A percentile compares a stretch with the other conserved stretches of the same genome.
Conservation (phyloP, 2,113 vertebrate genomes). For the Psittacara wagleri region DNA sequence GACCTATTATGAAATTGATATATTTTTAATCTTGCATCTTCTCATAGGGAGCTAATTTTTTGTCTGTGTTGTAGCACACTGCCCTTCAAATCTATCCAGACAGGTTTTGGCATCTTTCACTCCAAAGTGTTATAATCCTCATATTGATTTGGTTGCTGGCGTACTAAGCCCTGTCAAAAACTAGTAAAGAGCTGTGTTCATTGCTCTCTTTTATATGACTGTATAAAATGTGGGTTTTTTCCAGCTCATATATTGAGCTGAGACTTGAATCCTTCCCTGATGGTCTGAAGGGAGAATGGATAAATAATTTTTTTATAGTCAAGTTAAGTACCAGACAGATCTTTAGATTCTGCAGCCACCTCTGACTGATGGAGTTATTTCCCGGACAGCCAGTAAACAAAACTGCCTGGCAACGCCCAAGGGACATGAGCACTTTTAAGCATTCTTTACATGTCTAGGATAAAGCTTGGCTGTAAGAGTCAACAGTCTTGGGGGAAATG, state of each 20-base stretch:
- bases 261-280: not conserved
- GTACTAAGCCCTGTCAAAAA: not conserved
- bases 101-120: not conserved
- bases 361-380: slow-evolving; percentile 21
- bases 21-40: not conserved
- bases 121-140: not conserved
- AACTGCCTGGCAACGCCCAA: not conserved
- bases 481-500: slow-evolving; percentile 27
- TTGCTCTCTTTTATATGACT: not conserved
- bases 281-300: not conserved
- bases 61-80: not conserved
- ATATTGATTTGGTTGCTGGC: not conserved
- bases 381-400: not conserved
- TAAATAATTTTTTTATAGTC: not conserved
- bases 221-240: not conserved
- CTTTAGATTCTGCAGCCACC: not conserved
- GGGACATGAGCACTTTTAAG: not conserved
- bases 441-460: slow-evolving; percentile 14
- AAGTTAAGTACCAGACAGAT: not conserved
- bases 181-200: not conserved
- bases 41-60: not conserved
- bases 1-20: not conserved
- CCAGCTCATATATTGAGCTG: not conserved
- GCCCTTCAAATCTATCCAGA: not conserved
- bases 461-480: slow-evolving; percentile 4